Evolutionary conservation across 92 coral and sea anemone genomes (phyloP), one percentile per base, ranked within the genome.

Genomic region (Chrysogorgia sp.): DNA sequence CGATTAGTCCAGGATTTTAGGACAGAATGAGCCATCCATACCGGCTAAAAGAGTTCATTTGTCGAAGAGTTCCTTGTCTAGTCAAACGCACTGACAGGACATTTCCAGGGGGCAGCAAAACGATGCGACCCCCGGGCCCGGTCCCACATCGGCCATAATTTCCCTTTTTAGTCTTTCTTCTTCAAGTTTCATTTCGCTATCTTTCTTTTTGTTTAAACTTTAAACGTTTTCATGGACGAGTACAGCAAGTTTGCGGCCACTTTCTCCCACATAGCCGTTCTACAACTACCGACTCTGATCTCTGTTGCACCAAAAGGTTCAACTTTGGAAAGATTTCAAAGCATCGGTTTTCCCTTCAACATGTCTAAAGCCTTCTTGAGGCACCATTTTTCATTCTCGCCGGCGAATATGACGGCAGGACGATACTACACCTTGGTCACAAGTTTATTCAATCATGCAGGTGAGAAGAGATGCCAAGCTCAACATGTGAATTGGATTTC

Each of bases 311-410:
- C 89, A 0, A 86, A 82, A 33, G 59, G 83, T 2, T 88, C 97
- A 12, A 35, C 83, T 1, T 57, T 88, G 58, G 88, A 90, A 9
- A 58, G 56, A n/a, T 74, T 88, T n/a, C 91, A 91, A 43, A 40
- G 43, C 2, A 60, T 86, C 21, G 96, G 96, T 20, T 86, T 88
- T 57, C 91, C 91, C 13, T 93, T 93, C 76, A 88, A 88, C 63
- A 71, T 93, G 88, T 40, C 84, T n/a, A 71, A 47, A 48, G 22
- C 17, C 15, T 81, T 85, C 6, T 77, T 93, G 50, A 81, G 75
- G 61, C 60, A 67, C 15, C 97, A 93, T 63, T 86, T 93, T 74
- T 61, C 96, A 22, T 93, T 93, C 63, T 93, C 97, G 0, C 90
- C 93, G 13, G 90, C 84, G 58, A 93, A 93, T 48, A 61, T 93